Evolutionary conservation across 2,113 vertebrate genomes (phyloP).

Genomic region (Promerops cafer): DNA sequence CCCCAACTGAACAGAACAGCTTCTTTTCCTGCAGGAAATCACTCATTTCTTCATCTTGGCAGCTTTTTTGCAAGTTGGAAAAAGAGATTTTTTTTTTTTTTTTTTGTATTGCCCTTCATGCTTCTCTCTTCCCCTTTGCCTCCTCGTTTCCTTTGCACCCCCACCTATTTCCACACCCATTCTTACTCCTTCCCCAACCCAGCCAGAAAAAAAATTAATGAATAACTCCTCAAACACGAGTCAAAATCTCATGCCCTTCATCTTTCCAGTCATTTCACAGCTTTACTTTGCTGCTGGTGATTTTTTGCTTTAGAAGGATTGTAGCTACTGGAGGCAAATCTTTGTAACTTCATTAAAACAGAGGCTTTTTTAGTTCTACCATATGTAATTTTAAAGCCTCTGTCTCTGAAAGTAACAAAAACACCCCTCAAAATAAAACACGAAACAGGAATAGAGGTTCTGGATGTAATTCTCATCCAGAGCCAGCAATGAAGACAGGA

Average conservation of each 20-base stretch:
- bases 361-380: not conserved
- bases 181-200: not conserved
- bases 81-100: not conserved
- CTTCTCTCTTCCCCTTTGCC: not conserved
- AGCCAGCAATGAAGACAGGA: rapidly evolving
- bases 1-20: not conserved
- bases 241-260: not conserved
- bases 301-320: not conserved
- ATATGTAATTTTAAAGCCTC: not conserved
- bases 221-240: not conserved
- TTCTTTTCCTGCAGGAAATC: not conserved
- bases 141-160: not conserved
- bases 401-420: not conserved
- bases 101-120: not conserved
- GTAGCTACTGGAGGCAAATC: not conserved
- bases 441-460: not conserved
- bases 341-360: not conserved
- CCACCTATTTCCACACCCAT: not conserved
- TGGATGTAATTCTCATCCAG: rapidly evolving
- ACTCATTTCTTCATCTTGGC: not conserved
- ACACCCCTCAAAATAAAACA: not conserved
- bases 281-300: not conserved
- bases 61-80: not conserved
- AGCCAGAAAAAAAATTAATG: not conserved
- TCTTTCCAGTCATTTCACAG: not conserved